These are phyloP conservation scores for Felis chaus DNA, from an alignment of 2,113 vertebrate species.

Conservation along the genomic window DNA sequence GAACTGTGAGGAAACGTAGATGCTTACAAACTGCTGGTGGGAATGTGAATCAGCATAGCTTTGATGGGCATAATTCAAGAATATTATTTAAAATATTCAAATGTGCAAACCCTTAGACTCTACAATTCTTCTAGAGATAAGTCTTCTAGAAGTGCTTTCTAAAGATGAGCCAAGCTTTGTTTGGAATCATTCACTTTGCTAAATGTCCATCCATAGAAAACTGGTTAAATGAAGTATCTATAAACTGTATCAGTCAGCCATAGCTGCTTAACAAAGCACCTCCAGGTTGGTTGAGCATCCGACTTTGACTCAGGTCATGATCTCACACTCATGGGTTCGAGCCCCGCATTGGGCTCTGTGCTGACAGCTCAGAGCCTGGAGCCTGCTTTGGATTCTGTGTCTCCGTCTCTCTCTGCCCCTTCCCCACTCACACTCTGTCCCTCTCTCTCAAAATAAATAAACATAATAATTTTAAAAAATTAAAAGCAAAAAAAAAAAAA, in stretches of 20 bases:
- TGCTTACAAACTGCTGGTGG: not conserved
- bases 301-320: too few species aligned
- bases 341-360: too few species aligned
- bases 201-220: not conserved
- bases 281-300: too few species aligned
- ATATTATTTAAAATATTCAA: not conserved
- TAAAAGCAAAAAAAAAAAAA: not conserved
- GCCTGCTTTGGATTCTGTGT: too few species aligned
- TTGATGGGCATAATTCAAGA: not conserved
- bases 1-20: not conserved
- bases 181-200: not conserved
- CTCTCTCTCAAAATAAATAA: too few species aligned
- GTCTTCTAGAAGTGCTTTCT: not conserved
- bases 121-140: not conserved
- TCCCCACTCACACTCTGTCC: too few species aligned
- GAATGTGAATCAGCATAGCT: not conserved
- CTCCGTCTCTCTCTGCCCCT: too few species aligned
- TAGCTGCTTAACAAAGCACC: not conserved
- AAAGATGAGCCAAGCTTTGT: not conserved
- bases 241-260: not conserved
- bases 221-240: not conserved
- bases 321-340: too few species aligned
- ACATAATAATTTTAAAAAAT: too few species aligned
- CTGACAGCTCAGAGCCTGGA: too few species aligned
- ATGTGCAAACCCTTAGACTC: not conserved